These are phyloP conservation scores for Stigmatopora nigra DNA, from an alignment of 2,113 vertebrate genomes.

Conservation along the genomic window DNA sequence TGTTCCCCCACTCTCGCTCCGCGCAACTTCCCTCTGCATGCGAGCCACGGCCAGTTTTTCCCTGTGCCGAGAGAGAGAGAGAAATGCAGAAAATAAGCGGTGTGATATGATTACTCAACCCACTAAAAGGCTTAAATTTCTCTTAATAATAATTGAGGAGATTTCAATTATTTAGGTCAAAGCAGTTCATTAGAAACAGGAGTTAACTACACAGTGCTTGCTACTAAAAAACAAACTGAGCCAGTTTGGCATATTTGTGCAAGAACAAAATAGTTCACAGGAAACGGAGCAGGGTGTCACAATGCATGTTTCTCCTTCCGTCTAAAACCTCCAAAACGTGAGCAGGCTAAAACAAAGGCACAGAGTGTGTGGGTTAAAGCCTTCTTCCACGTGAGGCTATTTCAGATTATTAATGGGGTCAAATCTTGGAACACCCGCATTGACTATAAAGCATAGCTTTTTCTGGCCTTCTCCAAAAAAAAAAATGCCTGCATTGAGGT, in stretches of 20 bases:
- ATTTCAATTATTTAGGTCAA: not conserved
- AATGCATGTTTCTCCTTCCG: conserved; percentile 15
- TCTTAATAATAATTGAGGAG: not conserved
- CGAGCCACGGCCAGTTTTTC: conserved; percentile 89
- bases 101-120: too few relatives aligned
- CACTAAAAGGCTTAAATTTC: not conserved
- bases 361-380: conserved; percentile 40
- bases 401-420: conserved; percentile 52
- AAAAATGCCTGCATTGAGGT: conserved; percentile 12
- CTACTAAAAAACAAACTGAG: conserved; percentile 5
- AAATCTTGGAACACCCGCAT: conserved; percentile 39
- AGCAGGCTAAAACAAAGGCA: conserved; percentile 46
- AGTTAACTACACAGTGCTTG: conserved; percentile 12
- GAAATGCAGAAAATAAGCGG: conserved; percentile 4
- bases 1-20: conserved; percentile 81
- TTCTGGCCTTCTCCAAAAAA: conserved; percentile 36
- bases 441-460: conserved; percentile 36
- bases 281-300: conserved; percentile 52
- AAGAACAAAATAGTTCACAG: conserved; percentile 47
- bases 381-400: conserved; percentile 50
- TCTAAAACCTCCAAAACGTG: conserved; percentile 17
- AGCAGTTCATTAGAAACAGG: not conserved
- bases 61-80: conserved; percentile 55
- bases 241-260: conserved; percentile 4
- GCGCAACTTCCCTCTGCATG: conserved; percentile 82